These are phyloP conservation scores for Bradypus variegatus DNA, from an alignment of 2,797 vertebrate genomes.

Conservation along the genomic window DNA sequence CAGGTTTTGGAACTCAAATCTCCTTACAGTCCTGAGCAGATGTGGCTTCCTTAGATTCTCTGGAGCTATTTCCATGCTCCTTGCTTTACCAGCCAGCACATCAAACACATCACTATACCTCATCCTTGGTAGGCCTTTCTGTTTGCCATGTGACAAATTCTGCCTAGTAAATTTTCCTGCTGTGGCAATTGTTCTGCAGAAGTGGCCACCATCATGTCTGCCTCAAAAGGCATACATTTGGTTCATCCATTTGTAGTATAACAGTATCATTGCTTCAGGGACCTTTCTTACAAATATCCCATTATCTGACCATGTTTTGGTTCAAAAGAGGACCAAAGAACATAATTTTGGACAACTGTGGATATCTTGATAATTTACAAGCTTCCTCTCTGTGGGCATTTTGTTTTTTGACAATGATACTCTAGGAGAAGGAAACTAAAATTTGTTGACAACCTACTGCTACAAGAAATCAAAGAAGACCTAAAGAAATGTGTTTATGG, in stretches of 20 bases:
- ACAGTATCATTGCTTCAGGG: neutral
- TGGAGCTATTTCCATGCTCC: neutral
- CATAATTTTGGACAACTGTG: neutral
- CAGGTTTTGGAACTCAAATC: neutral
- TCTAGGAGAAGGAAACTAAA: slow-evolving; percentile 4
- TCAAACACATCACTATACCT: neutral
- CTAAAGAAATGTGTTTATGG: too few relatives aligned
- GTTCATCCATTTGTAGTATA: neutral
- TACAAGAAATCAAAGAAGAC: too few relatives aligned
- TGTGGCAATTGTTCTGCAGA: neutral
- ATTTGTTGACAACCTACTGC: neutral
- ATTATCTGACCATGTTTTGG: neutral
- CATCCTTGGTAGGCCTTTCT: neutral
- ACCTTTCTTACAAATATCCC: slow-evolving; percentile 3
- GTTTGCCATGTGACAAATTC: neutral
- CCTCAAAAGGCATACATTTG: neutral
- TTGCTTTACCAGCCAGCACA: neutral
- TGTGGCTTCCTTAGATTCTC: neutral
- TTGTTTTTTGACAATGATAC: neutral
- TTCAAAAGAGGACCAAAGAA: neutral
- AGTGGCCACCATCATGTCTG: neutral
- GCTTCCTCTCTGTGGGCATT: neutral
- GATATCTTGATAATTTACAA: neutral
- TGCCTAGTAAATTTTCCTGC: neutral
- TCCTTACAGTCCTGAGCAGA: neutral